phyloP scores from a whole-genome alignment of 2,797 vertebrate species.

The Chloroceryle amazona region DNA sequence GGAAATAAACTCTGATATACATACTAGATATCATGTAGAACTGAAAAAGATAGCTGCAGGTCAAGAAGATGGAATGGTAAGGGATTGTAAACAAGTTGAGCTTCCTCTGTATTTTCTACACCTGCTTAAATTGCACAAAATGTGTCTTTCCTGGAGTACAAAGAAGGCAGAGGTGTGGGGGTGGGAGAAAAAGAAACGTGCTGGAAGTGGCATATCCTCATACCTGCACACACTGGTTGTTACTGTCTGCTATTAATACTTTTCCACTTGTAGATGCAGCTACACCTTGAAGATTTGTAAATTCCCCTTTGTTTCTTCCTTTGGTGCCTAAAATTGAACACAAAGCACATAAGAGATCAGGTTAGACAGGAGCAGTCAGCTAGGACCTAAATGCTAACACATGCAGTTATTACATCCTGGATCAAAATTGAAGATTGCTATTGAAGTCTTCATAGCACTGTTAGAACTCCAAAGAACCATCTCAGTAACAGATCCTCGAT shows the following conservation, averaged over 20 bases:
- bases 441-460: background rate
- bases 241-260: constrained; percentile 98
- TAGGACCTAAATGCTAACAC: background rate
- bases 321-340: constrained; percentile 89
- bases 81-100: background rate
- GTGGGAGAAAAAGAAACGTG: background rate
- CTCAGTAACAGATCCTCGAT: background rate
- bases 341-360: constrained; percentile 31
- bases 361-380: constrained; percentile 19
- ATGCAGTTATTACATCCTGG: background rate
- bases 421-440: background rate
- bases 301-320: constrained; percentile 99
- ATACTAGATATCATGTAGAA: background rate
- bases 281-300: constrained; percentile 98
- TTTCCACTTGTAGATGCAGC: constrained; percentile 91
- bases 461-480: background rate
- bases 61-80: background rate
- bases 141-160: background rate
- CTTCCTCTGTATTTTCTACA: background rate
- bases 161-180: background rate
- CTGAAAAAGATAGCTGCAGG: background rate
- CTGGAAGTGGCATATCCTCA: background rate
- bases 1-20: background rate
- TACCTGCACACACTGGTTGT: constrained; percentile 99
- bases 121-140: background rate